These are phyloP conservation scores for Ommatoiulus sabulosus DNA, from an alignment of 2,888 invertebrate genomes.

Conservation along the genomic window DNA sequence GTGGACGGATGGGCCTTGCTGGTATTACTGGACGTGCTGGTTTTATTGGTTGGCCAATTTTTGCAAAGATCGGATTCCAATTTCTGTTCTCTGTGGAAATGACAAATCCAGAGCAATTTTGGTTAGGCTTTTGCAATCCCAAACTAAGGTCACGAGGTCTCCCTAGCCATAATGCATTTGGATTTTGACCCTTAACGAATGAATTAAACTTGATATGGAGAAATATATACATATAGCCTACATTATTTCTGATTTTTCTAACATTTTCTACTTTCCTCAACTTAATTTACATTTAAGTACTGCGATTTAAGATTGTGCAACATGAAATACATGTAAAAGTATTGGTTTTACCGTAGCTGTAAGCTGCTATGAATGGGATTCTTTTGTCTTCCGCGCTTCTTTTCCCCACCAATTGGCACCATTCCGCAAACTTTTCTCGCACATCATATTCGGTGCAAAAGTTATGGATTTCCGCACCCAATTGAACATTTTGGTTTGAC, in stretches of 20 bases:
- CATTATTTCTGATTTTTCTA: no score
- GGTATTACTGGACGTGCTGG: neutral
- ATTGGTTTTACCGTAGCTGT: neutral
- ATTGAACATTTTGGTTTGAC: neutral
- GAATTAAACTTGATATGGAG: no score
- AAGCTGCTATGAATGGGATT: neutral
- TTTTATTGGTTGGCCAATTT: neutral
- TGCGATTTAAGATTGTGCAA: no score
- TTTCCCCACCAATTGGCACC: neutral
- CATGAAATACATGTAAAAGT: no score
- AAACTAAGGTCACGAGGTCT: no score
- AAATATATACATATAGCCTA: no score
- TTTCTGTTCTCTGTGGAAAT: constrained; percentile 2
- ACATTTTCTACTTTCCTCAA: no score
- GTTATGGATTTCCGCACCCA: neutral
- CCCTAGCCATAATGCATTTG: no score
- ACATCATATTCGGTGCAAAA: neutral
- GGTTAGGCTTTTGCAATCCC: no score
- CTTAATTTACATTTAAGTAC: no score
- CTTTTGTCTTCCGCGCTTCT: constrained; percentile 22
- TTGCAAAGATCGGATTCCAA: neutral
- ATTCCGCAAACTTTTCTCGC: neutral
- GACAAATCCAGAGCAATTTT: neutral
- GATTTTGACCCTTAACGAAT: no score
- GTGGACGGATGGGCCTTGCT: neutral